A percentile compares a stretch with the other conserved stretches of the same genome.
These are phyloP conservation scores for Noctua janthina DNA, from an alignment of 2,888 invertebrate genomes.

Conservation along the genomic window DNA sequence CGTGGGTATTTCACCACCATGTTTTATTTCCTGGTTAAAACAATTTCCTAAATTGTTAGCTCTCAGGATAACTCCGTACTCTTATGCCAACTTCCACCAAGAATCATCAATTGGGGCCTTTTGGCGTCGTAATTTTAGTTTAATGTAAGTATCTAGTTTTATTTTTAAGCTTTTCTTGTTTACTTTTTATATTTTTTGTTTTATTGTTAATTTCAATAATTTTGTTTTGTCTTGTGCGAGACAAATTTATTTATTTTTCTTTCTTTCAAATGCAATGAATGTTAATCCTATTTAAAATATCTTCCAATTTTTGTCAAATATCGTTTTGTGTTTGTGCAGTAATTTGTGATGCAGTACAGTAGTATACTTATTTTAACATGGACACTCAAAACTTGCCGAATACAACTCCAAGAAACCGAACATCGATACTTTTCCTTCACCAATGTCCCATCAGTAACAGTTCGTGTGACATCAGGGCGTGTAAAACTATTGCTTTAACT, in stretches of 20 bases:
- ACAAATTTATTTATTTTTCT: too few relatives aligned
- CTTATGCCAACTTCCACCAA: neutral
- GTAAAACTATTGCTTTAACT: conserved; percentile 55
- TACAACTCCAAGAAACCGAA: neutral
- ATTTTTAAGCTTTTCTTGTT: too few relatives aligned
- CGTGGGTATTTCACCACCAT: neutral
- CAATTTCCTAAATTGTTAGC: neutral
- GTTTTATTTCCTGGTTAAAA: neutral
- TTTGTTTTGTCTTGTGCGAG: too few relatives aligned
- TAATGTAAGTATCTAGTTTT: too few relatives aligned
- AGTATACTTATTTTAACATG: neutral
- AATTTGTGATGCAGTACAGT: neutral
- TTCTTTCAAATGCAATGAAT: neutral
- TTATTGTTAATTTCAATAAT: too few relatives aligned
- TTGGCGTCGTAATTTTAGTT: too few relatives aligned
- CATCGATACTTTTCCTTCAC: conserved; percentile 28
- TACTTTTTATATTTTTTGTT: too few relatives aligned
- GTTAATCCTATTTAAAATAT: neutral
- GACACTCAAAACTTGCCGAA: neutral
- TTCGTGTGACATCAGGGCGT: conserved; percentile 51
- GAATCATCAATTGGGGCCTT: neutral
- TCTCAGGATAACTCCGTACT: neutral
- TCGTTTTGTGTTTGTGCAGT: neutral
- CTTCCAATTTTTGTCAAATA: neutral
- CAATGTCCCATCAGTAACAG: conserved; percentile 30